A percentile compares a stretch with the other conserved stretches of the same genome.
Evolutionary conservation across 2,888 invertebrate species (phyloP).

Genomic region (Agrochola circellaris): DNA sequence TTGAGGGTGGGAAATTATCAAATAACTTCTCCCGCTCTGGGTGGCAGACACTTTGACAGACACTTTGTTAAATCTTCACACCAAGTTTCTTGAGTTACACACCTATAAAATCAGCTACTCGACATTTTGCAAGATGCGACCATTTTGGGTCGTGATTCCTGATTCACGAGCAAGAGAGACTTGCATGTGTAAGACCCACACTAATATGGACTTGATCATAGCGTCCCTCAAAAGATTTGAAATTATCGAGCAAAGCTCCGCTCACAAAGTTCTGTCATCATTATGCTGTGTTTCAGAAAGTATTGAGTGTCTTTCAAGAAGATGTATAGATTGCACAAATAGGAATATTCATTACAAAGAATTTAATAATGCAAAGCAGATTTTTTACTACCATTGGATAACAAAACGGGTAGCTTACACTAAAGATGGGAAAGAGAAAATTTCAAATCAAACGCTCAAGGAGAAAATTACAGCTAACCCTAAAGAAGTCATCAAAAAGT

Average conservation of each 20-base stretch:
- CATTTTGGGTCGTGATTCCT: no score
- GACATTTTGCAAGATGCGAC: no score
- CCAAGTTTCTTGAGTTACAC: constrained; percentile 1
- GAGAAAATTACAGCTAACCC: constrained; percentile 17
- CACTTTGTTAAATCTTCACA: constrained; percentile 9
- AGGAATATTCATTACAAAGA: constrained; percentile 13
- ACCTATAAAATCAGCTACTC: no score
- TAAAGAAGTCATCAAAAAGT: background rate
- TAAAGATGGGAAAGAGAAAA: constrained; percentile 22
- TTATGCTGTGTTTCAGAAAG: constrained; percentile 9
- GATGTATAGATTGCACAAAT: no score
- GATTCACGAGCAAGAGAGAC: background rate
- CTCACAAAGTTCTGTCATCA: constrained; percentile 15
- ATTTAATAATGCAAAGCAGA: constrained; percentile 15
- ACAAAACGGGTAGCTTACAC: constrained; percentile 15
- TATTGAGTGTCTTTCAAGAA: no score
- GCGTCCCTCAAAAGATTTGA: constrained; percentile 1
- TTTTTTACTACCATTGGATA: constrained; percentile 13
- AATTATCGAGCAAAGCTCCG: constrained; percentile 3
- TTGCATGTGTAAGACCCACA: constrained; percentile 10
- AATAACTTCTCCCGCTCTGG: no score
- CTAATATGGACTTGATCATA: constrained; percentile 6
- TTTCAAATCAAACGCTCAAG: constrained; percentile 20
- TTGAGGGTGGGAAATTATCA: no score
- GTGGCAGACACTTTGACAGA: no score